A percentile compares a stretch with the other conserved stretches of the same genome.
Conservation (phyloP, 2,888 invertebrate genomes). For the Scaptomyza reducta region DNA sequence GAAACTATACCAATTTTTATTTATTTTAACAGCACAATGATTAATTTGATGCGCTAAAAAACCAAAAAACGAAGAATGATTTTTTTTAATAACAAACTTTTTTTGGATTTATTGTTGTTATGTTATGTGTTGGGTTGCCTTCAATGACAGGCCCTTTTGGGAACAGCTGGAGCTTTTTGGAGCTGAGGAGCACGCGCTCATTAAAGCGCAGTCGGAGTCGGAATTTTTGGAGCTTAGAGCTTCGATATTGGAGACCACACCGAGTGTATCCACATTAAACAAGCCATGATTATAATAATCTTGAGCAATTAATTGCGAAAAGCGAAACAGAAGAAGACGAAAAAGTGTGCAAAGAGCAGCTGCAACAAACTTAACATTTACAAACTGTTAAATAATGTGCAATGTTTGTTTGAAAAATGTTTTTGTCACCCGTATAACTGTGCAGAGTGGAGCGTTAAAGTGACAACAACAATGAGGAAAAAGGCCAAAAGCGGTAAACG, state of each 20-base stretch:
- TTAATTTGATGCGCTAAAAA: constrained; percentile 68
- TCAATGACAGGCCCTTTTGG: constrained; percentile 73
- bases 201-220: constrained; percentile 58
- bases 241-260: constrained; percentile 54
- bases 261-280: constrained; percentile 72
- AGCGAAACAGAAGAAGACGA: constrained; percentile 28
- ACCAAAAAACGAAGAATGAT: constrained; percentile 12
- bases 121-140: constrained; percentile 23
- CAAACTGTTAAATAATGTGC: constrained; percentile 48
- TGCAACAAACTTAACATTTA: constrained; percentile 60
- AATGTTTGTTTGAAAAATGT: constrained; percentile 67
- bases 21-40: constrained; percentile 77
- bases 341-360: constrained; percentile 56
- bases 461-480: constrained; percentile 63
- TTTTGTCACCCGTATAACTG: constrained; percentile 81
- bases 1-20: constrained; percentile 75
- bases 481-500: constrained; percentile 15
- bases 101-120: constrained; percentile 22
- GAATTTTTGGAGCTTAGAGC: constrained; percentile 7
- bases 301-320: constrained; percentile 77
- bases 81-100: constrained; percentile 12
- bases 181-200: constrained; percentile 74
- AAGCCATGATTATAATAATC: constrained; percentile 73
- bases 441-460: constrained; percentile 73
- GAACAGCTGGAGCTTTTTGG: constrained; percentile 70